These are phyloP conservation scores for Mizuhopecten yessoensis DNA, from an alignment of 1,140 invertebrate species.

Conservation along the genomic window DNA sequence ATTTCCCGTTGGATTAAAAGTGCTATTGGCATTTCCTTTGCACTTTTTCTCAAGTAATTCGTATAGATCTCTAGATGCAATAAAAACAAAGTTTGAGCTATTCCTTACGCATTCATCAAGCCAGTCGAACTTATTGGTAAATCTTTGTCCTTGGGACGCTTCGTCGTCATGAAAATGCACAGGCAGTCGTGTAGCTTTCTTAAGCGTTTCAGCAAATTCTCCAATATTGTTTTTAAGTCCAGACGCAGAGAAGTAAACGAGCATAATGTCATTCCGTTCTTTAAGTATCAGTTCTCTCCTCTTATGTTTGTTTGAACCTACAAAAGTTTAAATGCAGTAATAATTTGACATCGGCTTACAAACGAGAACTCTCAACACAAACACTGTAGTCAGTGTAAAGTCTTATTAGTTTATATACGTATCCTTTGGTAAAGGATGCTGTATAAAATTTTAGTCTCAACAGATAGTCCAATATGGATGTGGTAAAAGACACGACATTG, in stretches of 20 bases:
- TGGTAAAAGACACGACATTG: no score
- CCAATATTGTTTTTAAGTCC: background rate
- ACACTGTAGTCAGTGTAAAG: background rate
- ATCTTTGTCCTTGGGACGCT: background rate
- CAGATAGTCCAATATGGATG: no score
- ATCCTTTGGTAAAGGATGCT: no score
- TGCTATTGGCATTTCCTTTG: background rate
- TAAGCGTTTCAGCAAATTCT: background rate
- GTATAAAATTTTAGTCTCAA: no score
- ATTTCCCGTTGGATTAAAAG: no score
- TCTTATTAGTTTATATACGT: background rate
- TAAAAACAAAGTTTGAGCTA: background rate
- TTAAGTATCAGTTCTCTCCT: background rate
- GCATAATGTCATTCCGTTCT: background rate
- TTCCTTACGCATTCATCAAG: background rate
- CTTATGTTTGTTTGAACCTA: background rate
- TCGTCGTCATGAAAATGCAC: background rate
- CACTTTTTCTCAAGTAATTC: background rate
- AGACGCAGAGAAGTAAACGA: background rate
- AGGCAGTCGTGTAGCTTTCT: background rate
- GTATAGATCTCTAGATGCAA: background rate
- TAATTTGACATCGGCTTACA: background rate
- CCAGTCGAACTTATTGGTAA: constrained; percentile 5
- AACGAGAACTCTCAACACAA: background rate
- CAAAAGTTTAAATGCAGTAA: background rate